Percentiles rank a stretch among this genome's conserved stretches.
Conservation (phyloP, 2,888 invertebrate species). For the Drosophila mimetica region DNA sequence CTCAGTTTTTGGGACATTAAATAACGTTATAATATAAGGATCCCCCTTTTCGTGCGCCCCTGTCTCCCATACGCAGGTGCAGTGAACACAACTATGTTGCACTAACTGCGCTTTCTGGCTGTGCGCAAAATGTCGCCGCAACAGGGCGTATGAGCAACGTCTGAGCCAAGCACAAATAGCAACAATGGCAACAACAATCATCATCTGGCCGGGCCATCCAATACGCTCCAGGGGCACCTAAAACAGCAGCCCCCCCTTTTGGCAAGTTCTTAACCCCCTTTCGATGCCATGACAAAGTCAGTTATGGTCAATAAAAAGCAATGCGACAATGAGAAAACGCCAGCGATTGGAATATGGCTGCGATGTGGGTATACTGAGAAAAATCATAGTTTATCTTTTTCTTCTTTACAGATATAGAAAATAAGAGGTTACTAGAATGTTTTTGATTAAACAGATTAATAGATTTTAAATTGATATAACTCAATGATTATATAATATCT, state of each 20-base stretch:
- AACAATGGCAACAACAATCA: conserved; percentile 37
- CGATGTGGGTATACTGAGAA: not conserved
- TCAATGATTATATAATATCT: too few species aligned
- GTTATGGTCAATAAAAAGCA: conserved; percentile 81
- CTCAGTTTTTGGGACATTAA: too few species aligned
- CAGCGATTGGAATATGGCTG: conserved; percentile 11
- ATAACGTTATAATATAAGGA: too few species aligned
- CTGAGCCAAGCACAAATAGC: conserved; percentile 28
- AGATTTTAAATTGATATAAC: too few species aligned
- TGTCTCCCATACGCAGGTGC: conserved; percentile 45
- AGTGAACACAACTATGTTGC: conserved; percentile 68
- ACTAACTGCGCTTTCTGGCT: conserved; percentile 55
- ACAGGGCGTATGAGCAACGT: conserved; percentile 72
- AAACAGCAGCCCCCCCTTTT: not conserved
- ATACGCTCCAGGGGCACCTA: conserved; percentile 39
- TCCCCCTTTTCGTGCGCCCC: not conserved
- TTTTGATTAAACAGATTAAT: too few species aligned
- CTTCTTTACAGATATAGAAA: too few species aligned
- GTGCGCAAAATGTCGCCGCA: conserved; percentile 62
- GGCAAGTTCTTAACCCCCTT: conserved; percentile 3
- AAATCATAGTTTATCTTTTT: too few species aligned
- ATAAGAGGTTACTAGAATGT: too few species aligned
- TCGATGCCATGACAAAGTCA: conserved; percentile 70
- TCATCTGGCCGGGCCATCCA: conserved; percentile 39
- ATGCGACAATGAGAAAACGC: conserved; percentile 53